Conservation (phyloP, 2,888 invertebrate species). For the Caenorhabditis japonica region DNA sequence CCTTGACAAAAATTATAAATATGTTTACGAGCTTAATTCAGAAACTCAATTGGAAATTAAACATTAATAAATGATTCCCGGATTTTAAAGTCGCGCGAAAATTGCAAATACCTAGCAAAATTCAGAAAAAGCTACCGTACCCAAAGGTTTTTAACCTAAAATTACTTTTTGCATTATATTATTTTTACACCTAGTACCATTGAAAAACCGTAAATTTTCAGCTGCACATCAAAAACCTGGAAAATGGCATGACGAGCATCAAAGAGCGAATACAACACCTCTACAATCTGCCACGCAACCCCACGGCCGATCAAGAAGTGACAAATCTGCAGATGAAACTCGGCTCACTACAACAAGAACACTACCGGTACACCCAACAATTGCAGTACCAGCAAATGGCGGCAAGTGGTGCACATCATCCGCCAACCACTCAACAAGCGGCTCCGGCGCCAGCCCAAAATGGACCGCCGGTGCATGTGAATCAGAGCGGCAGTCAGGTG, state of each 20-base stretch:
- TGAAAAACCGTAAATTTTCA: no score
- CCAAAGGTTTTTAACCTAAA: no score
- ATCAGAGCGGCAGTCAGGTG: conserved; percentile 66
- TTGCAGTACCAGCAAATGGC: conserved; percentile 19
- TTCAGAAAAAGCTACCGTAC: no score
- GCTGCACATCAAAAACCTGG: conserved; percentile 24
- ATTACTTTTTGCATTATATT: no score
- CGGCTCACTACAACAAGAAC: conserved; percentile 24
- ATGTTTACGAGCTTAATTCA: no score
- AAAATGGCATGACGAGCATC: conserved; percentile 26
- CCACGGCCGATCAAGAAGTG: conserved; percentile 51
- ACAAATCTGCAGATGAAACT: conserved; percentile 29
- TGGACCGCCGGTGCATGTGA: conserved; percentile 58
- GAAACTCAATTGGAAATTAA: no score
- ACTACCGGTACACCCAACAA: conserved; percentile 30
- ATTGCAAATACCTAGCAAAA: no score
- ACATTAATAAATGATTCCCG: no score
- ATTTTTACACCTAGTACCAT: no score
- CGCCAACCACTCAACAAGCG: conserved; percentile 10
- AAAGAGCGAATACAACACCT: conserved; percentile 50
- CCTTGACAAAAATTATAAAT: no score
- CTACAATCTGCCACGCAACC: conserved; percentile 56
- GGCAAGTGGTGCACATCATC: conserved; percentile 9
- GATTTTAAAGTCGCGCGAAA: no score
- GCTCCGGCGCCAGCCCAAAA: conserved; percentile 1